phyloP scores from a whole-genome alignment of 2,888 invertebrate species.

The Agelastica alni region DNA sequence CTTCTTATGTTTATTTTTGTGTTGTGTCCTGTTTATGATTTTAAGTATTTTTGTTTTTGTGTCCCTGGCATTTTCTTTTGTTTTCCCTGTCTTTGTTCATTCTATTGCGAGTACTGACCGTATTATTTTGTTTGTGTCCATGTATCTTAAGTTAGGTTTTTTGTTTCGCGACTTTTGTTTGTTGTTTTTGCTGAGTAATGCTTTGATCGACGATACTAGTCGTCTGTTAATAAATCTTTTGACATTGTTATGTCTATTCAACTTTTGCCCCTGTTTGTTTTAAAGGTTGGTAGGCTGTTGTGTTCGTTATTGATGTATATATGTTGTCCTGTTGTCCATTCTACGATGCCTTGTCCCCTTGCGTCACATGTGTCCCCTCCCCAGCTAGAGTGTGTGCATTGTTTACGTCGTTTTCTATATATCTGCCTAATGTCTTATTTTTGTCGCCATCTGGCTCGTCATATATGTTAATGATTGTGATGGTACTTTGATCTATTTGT shows the following conservation, averaged over 20 bases:
- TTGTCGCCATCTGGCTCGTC: neutral
- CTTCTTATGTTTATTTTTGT: no score
- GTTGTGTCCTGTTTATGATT: no score
- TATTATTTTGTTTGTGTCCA: neutral
- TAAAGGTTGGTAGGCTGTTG: no score
- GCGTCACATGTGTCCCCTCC: conserved; percentile 24
- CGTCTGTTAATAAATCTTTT: no score
- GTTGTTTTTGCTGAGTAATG: no score
- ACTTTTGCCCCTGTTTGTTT: conserved; percentile 26
- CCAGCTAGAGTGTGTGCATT: conserved; percentile 31
- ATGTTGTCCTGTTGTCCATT: conserved; percentile 5
- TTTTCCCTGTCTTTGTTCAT: neutral
- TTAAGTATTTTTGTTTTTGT: neutral
- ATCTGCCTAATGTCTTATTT: no score
- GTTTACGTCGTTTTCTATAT: neutral
- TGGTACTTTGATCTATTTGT: fast-evolving
- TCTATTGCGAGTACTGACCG: conserved; percentile 27
- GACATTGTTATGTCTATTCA: conserved; percentile 30
- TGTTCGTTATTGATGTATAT: conserved; percentile 19
- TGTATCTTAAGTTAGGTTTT: no score
- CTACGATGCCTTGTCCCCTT: no score
- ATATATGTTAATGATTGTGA: neutral
- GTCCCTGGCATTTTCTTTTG: neutral
- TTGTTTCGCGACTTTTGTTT: no score
- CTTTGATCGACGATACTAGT: no score